Evolutionary conservation across 30 jellyfish, hydroid and myxozoan species (phyloP).

Genomic region (Rhopilema esculentum): DNA sequence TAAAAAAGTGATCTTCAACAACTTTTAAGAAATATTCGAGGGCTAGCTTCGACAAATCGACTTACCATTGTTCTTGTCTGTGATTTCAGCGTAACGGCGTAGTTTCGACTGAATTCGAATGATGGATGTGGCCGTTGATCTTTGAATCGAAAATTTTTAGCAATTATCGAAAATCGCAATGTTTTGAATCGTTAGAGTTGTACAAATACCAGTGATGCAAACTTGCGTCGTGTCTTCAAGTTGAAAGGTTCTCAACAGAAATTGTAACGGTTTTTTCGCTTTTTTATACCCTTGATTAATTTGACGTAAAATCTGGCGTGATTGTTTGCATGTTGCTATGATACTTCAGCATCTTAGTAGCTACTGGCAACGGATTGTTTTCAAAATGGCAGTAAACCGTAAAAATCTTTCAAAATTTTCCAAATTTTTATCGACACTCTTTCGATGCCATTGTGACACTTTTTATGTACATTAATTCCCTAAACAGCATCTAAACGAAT

Average conservation of each 20-base stretch:
- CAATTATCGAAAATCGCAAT: no score
- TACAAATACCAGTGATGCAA: not conserved
- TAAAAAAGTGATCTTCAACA: no score
- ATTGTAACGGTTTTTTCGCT: not conserved
- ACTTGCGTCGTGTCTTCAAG: not conserved
- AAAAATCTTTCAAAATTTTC: no score
- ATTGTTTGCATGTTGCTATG: not conserved
- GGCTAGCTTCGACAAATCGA: not conserved
- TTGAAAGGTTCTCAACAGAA: not conserved
- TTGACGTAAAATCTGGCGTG: not conserved
- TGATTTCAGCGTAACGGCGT: not conserved
- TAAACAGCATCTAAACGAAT: no score
- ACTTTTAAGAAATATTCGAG: no score
- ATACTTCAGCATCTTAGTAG: not conserved
- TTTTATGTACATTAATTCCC: no score
- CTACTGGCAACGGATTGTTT: not conserved
- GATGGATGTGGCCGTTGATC: not conserved
- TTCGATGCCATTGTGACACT: no score
- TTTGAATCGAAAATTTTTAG: no score
- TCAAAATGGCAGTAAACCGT: not conserved
- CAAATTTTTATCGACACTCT: no score
- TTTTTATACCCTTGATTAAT: not conserved
- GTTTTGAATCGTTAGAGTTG: no score
- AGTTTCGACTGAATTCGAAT: not conserved
- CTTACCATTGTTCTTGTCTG: not conserved